Conservation (phyloP, 2,797 vertebrate species). For the Pantherophis alleghaniensis region DNA sequence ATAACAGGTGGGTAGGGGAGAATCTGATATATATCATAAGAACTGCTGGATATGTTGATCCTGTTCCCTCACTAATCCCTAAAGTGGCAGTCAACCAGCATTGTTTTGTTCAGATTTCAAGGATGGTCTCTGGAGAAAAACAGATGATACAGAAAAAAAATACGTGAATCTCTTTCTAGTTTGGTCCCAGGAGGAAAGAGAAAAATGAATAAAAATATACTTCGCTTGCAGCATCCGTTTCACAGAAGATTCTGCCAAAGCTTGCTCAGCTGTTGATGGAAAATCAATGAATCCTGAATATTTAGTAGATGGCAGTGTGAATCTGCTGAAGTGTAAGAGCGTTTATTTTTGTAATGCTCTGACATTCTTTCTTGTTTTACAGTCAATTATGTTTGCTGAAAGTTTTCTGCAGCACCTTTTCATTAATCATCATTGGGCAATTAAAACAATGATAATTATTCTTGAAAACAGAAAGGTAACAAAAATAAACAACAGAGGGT, state of each 20-base stretch:
- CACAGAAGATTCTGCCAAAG: not conserved
- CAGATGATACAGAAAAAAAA: not conserved
- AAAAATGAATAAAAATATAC: constrained; percentile 12
- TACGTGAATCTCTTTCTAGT: not conserved
- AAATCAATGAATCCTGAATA: constrained; percentile 13
- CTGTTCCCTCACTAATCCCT: not conserved
- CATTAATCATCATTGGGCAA: not conserved
- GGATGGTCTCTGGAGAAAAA: not conserved
- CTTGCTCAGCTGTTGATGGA: not conserved
- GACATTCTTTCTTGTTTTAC: not conserved
- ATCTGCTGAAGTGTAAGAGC: not conserved
- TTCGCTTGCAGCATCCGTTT: not conserved
- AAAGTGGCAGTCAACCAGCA: not conserved
- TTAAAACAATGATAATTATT: not conserved
- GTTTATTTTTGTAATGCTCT: not conserved
- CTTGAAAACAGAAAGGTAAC: not conserved
- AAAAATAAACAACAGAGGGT: not conserved
- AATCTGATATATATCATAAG: not conserved
- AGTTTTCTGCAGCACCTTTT: not conserved
- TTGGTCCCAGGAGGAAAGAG: not conserved
- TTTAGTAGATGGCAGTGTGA: not conserved
- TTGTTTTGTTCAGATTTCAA: not conserved
- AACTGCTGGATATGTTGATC: not conserved
- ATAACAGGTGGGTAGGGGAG: not conserved
- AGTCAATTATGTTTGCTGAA: not conserved